phyloP scores from a whole-genome alignment of 2,888 invertebrate species.

The Macrosoma leucophasiata region DNA sequence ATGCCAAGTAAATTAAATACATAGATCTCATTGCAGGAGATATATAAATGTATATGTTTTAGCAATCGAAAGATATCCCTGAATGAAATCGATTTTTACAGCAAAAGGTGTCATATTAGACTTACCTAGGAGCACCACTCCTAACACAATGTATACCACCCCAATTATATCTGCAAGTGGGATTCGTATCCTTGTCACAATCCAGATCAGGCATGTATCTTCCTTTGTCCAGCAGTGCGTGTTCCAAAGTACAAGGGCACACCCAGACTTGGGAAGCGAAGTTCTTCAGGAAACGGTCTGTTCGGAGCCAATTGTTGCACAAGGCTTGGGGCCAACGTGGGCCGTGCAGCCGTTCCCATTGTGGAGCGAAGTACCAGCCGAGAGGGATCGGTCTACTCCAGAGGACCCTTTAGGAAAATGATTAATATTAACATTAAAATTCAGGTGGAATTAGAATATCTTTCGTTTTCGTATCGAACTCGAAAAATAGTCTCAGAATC shows the following conservation, averaged over 20 bases:
- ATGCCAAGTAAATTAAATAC: not conserved
- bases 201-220: slow-evolving; percentile 92
- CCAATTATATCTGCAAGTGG: slow-evolving; percentile 90
- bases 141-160: slow-evolving; percentile 95
- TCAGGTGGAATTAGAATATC: no score
- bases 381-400: slow-evolving; percentile 96
- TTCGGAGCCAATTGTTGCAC: slow-evolving; percentile 93
- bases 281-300: slow-evolving; percentile 87
- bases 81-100: no score
- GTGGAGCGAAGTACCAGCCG: slow-evolving; percentile 93
- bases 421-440: no score
- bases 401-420: no score
- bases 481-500: no score
- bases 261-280: slow-evolving; percentile 88
- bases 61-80: no score
- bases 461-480: no score
- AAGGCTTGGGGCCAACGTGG: slow-evolving; percentile 86
- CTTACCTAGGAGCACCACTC: slow-evolving; percentile 92
- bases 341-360: slow-evolving; percentile 90
- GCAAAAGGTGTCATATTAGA: no score
- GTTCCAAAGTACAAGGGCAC: slow-evolving; percentile 94
- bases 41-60: no score
- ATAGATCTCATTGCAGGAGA: no score
- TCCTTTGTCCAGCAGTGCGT: slow-evolving; percentile 94
- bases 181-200: slow-evolving; percentile 94